Evolutionary conservation across 2,113 vertebrate genomes (phyloP), one percentile per base, ranked within the genome.

Genomic region (Chiloscyllium plagiosum): DNA sequence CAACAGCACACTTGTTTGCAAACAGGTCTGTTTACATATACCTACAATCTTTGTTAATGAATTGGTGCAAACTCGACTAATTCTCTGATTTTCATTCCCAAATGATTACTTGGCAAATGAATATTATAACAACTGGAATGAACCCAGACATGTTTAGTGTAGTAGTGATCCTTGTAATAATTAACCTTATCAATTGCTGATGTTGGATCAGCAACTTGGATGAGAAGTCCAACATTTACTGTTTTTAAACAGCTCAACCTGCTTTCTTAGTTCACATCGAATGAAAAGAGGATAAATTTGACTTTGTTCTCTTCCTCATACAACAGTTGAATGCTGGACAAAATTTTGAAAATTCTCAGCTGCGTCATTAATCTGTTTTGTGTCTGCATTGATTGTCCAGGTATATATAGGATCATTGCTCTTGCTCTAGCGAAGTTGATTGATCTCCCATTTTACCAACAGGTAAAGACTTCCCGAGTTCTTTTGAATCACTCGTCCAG

Each of bases 401-500:
- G n/a, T 37, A 42, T 6, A 83, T 47, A 19, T 17, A 33, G 87
- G n/a, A 20, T n/a, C 37, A 42, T 22, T 83, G n/a, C 37, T n/a
- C 19, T 93, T 37, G 33, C 66, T 0, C 42, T 47, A 47, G 42
- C 1, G 89, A 93, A 66, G 50, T 37, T 93, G 61, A 90, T 52
- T 90, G 26, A 2, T 33, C 69, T 95, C 94, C 68, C 66, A 33
- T 95, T 72, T 72, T 50, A 10, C 26, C 94, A 29, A 76, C 96
- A 98, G 98, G 97, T 90, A 96, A 96, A 20, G 96, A 95, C 24
- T 98, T 98, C 96, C 98, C 98, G 0, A 96, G 96, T 2, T 97
- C 98, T 65, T 98, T 98, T 61, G 50, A 97, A 96, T 98, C 98
- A 95, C 96, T 98, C 95, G 97, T 98, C 42, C 98, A 98, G 97